phyloP scores from a whole-genome alignment of 2,113 vertebrate species.

The Dipodomys stephensi region DNA sequence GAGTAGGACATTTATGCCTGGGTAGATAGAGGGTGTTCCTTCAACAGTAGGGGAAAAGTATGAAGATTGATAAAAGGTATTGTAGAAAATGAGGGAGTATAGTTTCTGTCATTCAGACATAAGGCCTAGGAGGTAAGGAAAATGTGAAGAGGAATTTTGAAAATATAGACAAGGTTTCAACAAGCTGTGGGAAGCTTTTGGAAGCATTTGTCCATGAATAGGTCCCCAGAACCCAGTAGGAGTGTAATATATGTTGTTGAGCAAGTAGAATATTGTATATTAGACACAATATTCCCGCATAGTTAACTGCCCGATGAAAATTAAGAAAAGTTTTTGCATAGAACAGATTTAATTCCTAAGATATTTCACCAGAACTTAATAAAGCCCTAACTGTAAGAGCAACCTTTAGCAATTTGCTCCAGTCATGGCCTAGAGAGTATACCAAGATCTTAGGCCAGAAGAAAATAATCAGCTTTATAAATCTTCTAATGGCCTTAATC shows the following conservation, averaged over 20 bases:
- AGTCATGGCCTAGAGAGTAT: neutral
- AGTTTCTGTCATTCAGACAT: constrained; percentile 12
- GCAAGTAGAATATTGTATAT: neutral
- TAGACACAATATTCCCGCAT: neutral
- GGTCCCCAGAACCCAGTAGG: neutral
- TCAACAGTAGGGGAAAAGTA: neutral
- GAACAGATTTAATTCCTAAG: constrained; percentile 32
- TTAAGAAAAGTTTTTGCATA: neutral
- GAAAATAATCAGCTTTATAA: neutral
- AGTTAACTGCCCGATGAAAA: neutral
- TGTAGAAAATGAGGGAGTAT: neutral
- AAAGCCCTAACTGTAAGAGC: neutral
- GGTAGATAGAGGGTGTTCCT: neutral
- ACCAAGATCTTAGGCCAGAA: neutral
- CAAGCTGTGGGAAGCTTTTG: neutral
- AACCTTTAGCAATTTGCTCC: neutral
- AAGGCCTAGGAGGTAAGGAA: neutral
- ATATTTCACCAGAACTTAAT: neutral
- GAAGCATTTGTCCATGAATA: neutral
- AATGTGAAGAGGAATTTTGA: neutral
- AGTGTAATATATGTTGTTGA: neutral
- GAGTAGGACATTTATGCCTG: neutral
- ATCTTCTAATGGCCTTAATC: neutral
- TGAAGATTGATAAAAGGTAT: neutral
- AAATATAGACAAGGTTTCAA: neutral